Conservation (phyloP, 2,797 vertebrate species). For the Coracias cyanogaster region DNA sequence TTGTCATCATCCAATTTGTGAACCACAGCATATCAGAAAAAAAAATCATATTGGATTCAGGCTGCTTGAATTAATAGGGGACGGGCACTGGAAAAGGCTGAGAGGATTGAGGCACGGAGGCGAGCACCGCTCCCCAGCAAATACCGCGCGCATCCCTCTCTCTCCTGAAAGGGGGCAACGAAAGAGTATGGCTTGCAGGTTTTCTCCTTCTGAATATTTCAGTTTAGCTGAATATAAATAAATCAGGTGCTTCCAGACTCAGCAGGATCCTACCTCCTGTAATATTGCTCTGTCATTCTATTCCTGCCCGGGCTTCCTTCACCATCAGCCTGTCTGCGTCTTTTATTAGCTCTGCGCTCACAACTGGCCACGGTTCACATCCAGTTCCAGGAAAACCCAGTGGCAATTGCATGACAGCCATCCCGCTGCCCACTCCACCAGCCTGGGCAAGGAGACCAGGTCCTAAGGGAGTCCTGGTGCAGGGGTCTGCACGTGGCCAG, state of each 20-base stretch:
- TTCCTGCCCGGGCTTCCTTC: constrained; percentile 34
- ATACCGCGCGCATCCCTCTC: not conserved
- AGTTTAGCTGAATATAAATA: constrained; percentile 51
- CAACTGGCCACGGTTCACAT: not conserved
- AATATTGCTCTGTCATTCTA: constrained; percentile 66
- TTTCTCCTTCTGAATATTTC: constrained; percentile 45
- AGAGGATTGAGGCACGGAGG: not conserved
- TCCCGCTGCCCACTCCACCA: rapidly evolving
- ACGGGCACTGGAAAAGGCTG: not conserved
- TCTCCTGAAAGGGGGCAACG: not conserved
- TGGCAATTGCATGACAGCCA: rapidly evolving
- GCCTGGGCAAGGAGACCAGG: rapidly evolving
- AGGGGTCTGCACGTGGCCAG: not conserved
- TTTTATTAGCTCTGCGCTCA: not conserved
- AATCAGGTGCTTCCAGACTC: constrained; percentile 46
- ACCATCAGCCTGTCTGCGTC: not conserved
- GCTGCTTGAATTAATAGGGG: constrained; percentile 29
- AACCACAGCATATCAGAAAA: constrained; percentile 20
- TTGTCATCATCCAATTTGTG: constrained; percentile 64
- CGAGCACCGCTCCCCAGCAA: rapidly evolving
- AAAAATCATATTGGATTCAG: constrained; percentile 36
- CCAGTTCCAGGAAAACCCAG: not conserved
- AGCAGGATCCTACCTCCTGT: constrained; percentile 52
- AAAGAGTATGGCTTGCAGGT: not conserved
- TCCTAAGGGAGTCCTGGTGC: not conserved